phyloP scores from a whole-genome alignment of 2,888 invertebrate genomes.

The Perizoma flavofasciatum region DNA sequence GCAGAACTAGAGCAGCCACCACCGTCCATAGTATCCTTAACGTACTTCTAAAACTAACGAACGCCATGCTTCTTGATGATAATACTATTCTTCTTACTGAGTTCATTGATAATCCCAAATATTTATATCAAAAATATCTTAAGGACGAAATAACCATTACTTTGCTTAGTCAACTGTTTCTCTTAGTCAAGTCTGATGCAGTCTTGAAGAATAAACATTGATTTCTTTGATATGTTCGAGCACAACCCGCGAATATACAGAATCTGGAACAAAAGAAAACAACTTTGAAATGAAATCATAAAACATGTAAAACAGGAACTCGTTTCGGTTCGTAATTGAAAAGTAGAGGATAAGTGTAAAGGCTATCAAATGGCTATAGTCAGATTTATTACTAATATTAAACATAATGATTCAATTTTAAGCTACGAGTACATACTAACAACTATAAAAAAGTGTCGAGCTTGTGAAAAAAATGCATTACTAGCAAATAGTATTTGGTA shows the following conservation, averaged over 20 bases:
- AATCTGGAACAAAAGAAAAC: constrained; percentile 68
- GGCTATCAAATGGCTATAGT: no score
- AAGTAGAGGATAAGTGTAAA: background rate
- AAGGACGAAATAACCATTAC: constrained; percentile 61
- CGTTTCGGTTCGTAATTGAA: no score
- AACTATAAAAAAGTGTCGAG: no score
- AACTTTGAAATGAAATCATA: constrained; percentile 5
- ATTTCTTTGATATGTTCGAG: constrained; percentile 56
- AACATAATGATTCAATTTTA: no score
- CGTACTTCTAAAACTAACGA: constrained; percentile 61
- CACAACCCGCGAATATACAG: constrained; percentile 47
- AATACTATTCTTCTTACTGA: constrained; percentile 53
- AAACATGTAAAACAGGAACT: background rate
- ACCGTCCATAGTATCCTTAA: constrained; percentile 66
- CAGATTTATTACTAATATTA: no score
- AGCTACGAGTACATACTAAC: no score
- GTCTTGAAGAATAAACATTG: constrained; percentile 51
- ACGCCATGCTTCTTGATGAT: constrained; percentile 63
- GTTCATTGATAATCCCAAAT: constrained; percentile 64
- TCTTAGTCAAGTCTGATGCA: constrained; percentile 54
- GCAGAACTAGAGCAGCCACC: constrained; percentile 59
- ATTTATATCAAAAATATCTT: constrained; percentile 61
- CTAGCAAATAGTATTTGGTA: no score
- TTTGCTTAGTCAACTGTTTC: constrained; percentile 44
- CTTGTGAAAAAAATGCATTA: no score